Conservation (phyloP, 2,113 vertebrate genomes). For the Verasper variegatus region DNA sequence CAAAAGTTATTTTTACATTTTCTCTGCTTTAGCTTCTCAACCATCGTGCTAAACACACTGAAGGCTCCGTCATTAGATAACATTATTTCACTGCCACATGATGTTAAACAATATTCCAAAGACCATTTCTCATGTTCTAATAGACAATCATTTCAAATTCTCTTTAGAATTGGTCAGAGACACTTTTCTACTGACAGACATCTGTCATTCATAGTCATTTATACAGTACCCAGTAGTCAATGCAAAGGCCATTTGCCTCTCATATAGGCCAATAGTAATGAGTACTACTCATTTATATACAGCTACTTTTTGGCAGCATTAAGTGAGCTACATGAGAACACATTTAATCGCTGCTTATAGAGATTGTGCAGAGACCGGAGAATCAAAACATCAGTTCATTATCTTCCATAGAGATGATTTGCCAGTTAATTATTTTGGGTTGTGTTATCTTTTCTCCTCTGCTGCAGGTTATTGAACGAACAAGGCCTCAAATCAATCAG, state of each 20-base stretch:
- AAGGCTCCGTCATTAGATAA: not conserved
- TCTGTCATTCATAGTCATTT: not conserved
- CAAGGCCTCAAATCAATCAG: conserved; percentile 40
- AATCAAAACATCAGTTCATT: not conserved
- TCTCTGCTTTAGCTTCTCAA: not conserved
- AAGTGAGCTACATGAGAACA: not conserved
- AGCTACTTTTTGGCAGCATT: too few relatives aligned
- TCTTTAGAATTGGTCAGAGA: too few relatives aligned
- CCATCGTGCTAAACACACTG: not conserved
- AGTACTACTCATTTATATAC: too few relatives aligned
- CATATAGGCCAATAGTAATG: not conserved
- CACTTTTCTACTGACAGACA: not conserved
- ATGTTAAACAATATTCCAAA: too few relatives aligned
- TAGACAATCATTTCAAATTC: too few relatives aligned
- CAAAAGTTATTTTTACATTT: conserved; percentile 5
- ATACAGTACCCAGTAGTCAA: not conserved
- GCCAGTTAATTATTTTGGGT: not conserved
- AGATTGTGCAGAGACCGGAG: not conserved
- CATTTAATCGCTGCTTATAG: not conserved
- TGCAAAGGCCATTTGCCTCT: not conserved
- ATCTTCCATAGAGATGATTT: not conserved
- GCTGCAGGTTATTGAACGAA: conserved; percentile 47
- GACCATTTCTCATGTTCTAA: too few relatives aligned
- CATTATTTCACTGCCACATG: not conserved
- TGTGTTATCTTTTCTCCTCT: not conserved